A percentile compares a stretch with the other conserved stretches of the same genome.
These are phyloP conservation scores for Drosophila pegasa DNA, from an alignment of 2,888 invertebrate genomes.

Conservation along the genomic window DNA sequence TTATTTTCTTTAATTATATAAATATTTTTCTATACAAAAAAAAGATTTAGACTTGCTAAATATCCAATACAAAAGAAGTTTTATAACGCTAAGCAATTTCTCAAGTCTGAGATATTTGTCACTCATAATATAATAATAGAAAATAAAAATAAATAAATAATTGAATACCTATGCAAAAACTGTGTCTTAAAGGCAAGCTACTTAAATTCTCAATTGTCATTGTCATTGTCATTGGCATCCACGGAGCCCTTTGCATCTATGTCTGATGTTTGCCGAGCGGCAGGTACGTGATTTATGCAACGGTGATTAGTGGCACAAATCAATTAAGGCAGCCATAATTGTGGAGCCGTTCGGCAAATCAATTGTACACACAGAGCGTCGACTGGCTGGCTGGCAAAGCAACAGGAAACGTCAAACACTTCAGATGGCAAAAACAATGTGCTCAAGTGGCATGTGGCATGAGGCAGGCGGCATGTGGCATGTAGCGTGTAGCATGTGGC, in stretches of 20 bases:
- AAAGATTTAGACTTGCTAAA: too few relatives aligned
- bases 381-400: conserved; percentile 17
- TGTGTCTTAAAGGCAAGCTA: background rate
- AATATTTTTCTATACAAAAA: too few relatives aligned
- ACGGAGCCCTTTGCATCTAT: background rate
- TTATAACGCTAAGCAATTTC: too few relatives aligned
- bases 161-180: background rate
- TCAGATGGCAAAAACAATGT: conserved; percentile 58
- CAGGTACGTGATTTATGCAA: conserved; percentile 61
- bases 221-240: conserved; percentile 1
- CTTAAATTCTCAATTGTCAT: background rate
- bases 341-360: conserved; percentile 39
- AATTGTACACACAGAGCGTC: conserved; percentile 16
- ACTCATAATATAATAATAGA: too few relatives aligned
- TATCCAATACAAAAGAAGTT: too few relatives aligned
- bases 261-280: conserved; percentile 14
- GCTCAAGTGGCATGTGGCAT: conserved; percentile 40
- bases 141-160: too few relatives aligned
- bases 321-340: conserved; percentile 41
- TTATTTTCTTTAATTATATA: too few relatives aligned
- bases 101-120: too few relatives aligned
- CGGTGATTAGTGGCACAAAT: conserved; percentile 52
- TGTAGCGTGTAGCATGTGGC: conserved; percentile 8
- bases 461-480: conserved; percentile 21
- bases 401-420: conserved; percentile 72